phyloP scores from a whole-genome alignment of 2,113 vertebrate species.

The Thunnus thynnus region DNA sequence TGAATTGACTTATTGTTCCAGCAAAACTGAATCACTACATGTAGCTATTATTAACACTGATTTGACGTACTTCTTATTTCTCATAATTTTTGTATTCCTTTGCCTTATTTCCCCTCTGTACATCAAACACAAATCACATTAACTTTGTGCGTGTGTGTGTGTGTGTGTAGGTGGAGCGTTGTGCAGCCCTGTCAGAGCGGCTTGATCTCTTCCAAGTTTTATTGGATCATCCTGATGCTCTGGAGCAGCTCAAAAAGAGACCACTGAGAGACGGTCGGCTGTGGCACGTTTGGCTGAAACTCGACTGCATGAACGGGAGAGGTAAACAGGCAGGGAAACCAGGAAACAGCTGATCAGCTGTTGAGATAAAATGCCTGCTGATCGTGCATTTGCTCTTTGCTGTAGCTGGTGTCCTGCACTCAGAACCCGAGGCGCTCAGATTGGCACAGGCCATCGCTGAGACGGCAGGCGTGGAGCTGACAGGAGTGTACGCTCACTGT shows the following conservation, averaged over 20 bases:
- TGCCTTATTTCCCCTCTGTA: not conserved
- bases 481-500: constrained; percentile 89
- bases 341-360: not conserved
- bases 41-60: not conserved
- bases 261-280: constrained; percentile 70
- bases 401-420: constrained; percentile 84
- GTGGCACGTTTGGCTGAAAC: constrained; percentile 89
- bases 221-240: constrained; percentile 80
- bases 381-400: not conserved
- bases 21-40: not conserved
- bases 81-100: not conserved
- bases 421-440: constrained; percentile 74
- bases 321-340: constrained; percentile 65
- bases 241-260: constrained; percentile 77
- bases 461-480: constrained; percentile 79
- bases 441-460: constrained; percentile 80
- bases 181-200: constrained; percentile 80
- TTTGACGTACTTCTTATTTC: not conserved
- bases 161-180: constrained; percentile 79
- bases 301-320: constrained; percentile 88
- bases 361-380: not conserved
- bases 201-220: constrained; percentile 87
- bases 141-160: not conserved
- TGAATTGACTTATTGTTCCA: too few relatives aligned
- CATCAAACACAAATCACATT: not conserved